A percentile compares a stretch with the other conserved stretches of the same genome.
Conservation (phyloP, 2,113 vertebrate genomes). For the Mohoua ochrocephala region DNA sequence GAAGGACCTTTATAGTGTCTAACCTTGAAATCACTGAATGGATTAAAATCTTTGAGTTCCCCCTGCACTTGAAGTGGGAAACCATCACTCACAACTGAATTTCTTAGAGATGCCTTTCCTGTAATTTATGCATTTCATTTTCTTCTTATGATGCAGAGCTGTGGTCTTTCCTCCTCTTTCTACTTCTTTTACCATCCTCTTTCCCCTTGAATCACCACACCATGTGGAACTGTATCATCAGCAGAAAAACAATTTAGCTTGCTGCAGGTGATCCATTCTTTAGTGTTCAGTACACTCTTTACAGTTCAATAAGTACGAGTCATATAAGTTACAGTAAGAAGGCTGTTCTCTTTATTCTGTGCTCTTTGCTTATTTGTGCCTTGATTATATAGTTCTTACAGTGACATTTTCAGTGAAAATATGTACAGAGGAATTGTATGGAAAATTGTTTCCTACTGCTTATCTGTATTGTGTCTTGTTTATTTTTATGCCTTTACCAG, state of each 20-base stretch:
- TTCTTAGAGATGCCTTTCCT: neutral
- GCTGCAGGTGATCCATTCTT: neutral
- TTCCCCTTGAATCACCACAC: neutral
- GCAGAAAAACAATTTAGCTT: neutral
- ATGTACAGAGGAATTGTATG: neutral
- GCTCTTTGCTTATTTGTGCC: slow-evolving; percentile 7
- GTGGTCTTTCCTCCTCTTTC: neutral
- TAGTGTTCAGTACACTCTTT: neutral
- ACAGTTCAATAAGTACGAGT: neutral
- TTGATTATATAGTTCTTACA: slow-evolving; percentile 5
- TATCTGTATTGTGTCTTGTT: neutral
- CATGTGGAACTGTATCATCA: neutral
- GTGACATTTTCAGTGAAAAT: slow-evolving; percentile 13
- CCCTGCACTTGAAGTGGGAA: neutral
- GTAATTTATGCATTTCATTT: neutral
- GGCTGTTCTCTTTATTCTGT: neutral
- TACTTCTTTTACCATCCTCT: neutral
- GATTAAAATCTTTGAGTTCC: neutral
- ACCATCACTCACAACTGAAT: neutral
- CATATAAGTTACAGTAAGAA: neutral
- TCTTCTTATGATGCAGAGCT: neutral
- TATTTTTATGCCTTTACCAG: slow-evolving; percentile 21
- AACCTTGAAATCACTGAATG: neutral
- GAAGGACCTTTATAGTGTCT: neutral
- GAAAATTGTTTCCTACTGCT: slow-evolving; percentile 12